A percentile compares a stretch with the other conserved stretches of the same genome.
Conservation (phyloP, 1,140 invertebrate species). For the Drosophila dunni region DNA sequence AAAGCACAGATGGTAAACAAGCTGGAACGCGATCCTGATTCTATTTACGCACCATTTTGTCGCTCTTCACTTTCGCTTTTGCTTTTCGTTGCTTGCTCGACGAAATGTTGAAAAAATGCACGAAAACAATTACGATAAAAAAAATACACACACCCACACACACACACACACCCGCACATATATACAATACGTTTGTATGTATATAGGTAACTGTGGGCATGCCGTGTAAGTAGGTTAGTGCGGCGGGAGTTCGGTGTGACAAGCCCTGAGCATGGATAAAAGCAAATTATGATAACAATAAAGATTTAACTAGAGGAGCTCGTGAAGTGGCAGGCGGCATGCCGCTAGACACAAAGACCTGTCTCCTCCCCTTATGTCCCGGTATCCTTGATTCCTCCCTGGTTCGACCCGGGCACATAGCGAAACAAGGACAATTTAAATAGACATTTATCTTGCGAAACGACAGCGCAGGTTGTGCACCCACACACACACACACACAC, state of each 20-base stretch:
- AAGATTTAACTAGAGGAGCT: conserved; percentile 76
- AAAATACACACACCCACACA: conserved; percentile 37
- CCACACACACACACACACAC: conserved; percentile 46
- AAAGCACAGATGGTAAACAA: conserved; percentile 67
- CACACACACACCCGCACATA: neutral
- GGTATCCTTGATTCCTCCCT: neutral
- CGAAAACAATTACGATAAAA: conserved; percentile 83
- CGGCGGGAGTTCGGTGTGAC: conserved; percentile 57
- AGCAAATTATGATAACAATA: conserved; percentile 83
- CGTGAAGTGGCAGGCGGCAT: conserved; percentile 51
- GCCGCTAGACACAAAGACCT: conserved; percentile 53
- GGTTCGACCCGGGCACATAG: conserved; percentile 49
- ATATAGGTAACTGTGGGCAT: neutral
- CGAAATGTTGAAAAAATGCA: conserved; percentile 59
- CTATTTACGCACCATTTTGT: conserved; percentile 78
- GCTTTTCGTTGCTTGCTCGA: conserved; percentile 19
- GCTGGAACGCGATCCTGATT: conserved; percentile 53
- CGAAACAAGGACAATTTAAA: conserved; percentile 78
- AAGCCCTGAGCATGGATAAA: conserved; percentile 79
- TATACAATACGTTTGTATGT: conserved; percentile 15
- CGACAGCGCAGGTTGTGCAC: conserved; percentile 65
- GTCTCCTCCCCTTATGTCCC: neutral
- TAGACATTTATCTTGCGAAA: conserved; percentile 80
- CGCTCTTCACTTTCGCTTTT: conserved; percentile 60
- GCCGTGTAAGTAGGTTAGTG: conserved; percentile 48